These are phyloP conservation scores for Etheostoma perlongum DNA, from an alignment of 2,797 vertebrate species.

Conservation along the genomic window DNA sequence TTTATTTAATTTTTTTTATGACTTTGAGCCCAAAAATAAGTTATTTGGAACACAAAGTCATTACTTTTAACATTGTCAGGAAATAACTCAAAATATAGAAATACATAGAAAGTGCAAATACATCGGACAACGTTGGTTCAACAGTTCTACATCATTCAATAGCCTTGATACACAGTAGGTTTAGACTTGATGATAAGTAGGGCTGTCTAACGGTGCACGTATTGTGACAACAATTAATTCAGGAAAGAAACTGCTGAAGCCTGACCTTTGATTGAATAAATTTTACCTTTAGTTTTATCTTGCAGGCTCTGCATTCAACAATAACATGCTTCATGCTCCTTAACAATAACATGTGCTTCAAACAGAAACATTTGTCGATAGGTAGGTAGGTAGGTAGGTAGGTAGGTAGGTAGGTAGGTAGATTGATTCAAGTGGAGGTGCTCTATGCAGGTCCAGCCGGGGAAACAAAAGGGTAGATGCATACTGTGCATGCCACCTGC, in stretches of 20 bases:
- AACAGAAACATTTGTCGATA: not conserved
- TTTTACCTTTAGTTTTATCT: constrained; percentile 7
- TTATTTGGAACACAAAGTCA: no score
- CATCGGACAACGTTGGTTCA: not conserved
- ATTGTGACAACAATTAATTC: not conserved
- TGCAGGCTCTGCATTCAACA: not conserved
- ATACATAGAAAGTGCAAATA: no score
- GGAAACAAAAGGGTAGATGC: not conserved
- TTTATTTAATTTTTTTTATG: no score
- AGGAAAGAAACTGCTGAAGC: not conserved
- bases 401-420: no score
- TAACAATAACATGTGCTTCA: not conserved
- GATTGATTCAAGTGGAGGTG: not conserved
- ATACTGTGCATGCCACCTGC: not conserved
- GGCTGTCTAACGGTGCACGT: not conserved
- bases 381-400: no score
- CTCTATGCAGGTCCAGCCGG: not conserved
- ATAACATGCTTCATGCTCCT: not conserved
- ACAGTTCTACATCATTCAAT: not conserved
- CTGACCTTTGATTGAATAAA: constrained; percentile 5
- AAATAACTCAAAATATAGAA: no score
- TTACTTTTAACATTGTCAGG: no score
- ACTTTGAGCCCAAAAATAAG: no score
- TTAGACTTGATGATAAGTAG: not conserved
- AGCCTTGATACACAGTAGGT: not conserved